Evolutionary conservation across 2,113 vertebrate species (phyloP), one percentile per base, ranked within the genome.

Genomic region (Siniperca chuatsi): DNA sequence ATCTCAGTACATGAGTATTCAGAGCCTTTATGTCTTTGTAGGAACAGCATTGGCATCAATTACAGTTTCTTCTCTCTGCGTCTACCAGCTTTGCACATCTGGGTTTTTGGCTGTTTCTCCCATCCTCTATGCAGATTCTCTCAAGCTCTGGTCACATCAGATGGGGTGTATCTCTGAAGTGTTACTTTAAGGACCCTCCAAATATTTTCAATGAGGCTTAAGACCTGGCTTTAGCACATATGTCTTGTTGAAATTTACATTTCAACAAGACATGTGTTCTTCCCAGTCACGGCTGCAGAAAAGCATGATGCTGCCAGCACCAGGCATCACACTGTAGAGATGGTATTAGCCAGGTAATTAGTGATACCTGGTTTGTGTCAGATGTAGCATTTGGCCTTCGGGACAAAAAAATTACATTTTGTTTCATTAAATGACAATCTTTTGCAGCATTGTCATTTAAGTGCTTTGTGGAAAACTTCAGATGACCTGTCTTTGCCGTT

Each of bases 391-490:
- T 33, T 18, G 16, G 21, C 52, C 52, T 37, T 44, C 6, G 15
- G 25, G 8, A 8, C 3, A 42, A 20, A 52, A 52, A 76, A 21
- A 42, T n/a, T 37, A 29, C 16, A 15, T 62, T 58, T 50, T 71
- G 35, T 65, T 74, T 54, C 15, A 44, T 62, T 40, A 65, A 48
- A 50, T 57, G 13, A 37, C 18, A 8, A 2, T 37, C 35, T 37
- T 37, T 37, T 37, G 35, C 4, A 37, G 35, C 4, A 37, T 37
- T 18, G 29, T 58, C 54, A 68, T 13, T 29, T 44, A 64, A 54
- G 61, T 20, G 52, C 50, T 66, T 57, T 57, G 18, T 48, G 58
- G 23, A 29, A 73, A 81, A 52, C 20, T n/a, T 65, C 25, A 70
- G 37, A 33, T 0, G 6, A 20, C 37, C 57, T 40, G 40, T 65